Evolutionary conservation across 2,797 vertebrate genomes (phyloP).

Genomic region (Gymnocypris eckloni): DNA sequence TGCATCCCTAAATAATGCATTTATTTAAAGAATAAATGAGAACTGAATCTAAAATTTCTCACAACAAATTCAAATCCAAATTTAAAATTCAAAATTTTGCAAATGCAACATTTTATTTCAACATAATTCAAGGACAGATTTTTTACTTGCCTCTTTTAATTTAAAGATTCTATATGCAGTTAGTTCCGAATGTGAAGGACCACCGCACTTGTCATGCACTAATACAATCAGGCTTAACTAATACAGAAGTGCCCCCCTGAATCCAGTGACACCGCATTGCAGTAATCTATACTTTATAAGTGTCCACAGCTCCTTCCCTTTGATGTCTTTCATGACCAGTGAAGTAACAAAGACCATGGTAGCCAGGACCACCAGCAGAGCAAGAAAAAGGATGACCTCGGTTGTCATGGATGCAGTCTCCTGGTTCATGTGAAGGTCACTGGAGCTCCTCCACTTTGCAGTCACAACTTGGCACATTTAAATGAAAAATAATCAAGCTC

Average conservation of each 20-base stretch:
- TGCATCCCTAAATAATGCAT: too few species aligned
- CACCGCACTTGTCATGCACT: constrained; percentile 68
- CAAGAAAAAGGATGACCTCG: constrained; percentile 73
- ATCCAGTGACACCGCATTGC: constrained; percentile 59
- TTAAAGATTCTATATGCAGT: not conserved
- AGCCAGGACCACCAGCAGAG: constrained; percentile 73
- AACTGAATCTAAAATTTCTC: too few species aligned
- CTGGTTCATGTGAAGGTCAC: constrained; percentile 77
- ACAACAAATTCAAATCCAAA: too few species aligned
- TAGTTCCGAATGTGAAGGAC: constrained; percentile 62
- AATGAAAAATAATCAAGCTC: constrained; percentile 31
- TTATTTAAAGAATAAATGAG: too few species aligned
- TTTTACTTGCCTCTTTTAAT: not conserved
- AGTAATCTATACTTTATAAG: constrained; percentile 75
- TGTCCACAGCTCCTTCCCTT: constrained; percentile 67
- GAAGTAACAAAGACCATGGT: constrained; percentile 72
- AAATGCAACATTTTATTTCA: too few species aligned
- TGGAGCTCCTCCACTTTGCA: constrained; percentile 62
- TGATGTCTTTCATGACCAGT: constrained; percentile 72
- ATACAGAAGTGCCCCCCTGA: constrained; percentile 53
- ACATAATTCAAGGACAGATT: not conserved
- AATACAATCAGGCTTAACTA: constrained; percentile 63
- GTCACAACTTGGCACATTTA: constrained; percentile 27
- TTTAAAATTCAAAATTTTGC: too few species aligned
- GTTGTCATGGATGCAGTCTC: constrained; percentile 62